Evolutionary conservation across 1,140 invertebrate genomes (phyloP), one percentile per base, ranked within the genome.

Genomic region (Anoplolepis gracilipes): DNA sequence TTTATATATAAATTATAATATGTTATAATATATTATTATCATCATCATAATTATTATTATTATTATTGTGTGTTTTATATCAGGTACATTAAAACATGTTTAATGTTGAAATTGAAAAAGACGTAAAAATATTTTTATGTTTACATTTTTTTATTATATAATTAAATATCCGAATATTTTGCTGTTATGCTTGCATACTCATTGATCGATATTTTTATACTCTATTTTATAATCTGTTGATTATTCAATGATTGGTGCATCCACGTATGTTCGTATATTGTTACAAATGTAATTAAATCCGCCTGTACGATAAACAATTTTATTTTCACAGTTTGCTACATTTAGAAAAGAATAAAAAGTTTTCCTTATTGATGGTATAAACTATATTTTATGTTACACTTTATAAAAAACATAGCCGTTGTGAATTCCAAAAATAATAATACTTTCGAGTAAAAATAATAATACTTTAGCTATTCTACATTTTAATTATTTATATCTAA

Each of bases 201-300:
- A 13, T 81, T 36, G 49, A 64, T 65, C 1, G 13, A 65, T 77
- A 77, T 46, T 42, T 75, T 77, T 28, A 39, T 22, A 1, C n/a
- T n/a, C n/a, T n/a, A n/a, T n/a, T n/a, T n/a, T n/a, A n/a, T 1
- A 77, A 4, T 22, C 64, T 33, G 19, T 2, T 25, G 0, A 59
- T 33, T 4, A 33, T 28, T 6, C 2, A 10, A 19, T 30, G n/a
- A 77, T 46, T 22, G 30, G 36, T 25, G 4, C 2, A 4, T 61
- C 3, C 1, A 11, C 10, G 25, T 42, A 2, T 42, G 11, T 13
- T 3, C 22, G 30, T 65, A 62, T 49, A 53, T 53, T 53, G 13
- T 19, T 65, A 65, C n/a, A 11, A 49, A 10, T 3, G 1, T 11
- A 62, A 13, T 6, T 42, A 39, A 69, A 39, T 79, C 19, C 11